phyloP scores from a whole-genome alignment of 2,888 invertebrate species.

The Andrena praecox region DNA sequence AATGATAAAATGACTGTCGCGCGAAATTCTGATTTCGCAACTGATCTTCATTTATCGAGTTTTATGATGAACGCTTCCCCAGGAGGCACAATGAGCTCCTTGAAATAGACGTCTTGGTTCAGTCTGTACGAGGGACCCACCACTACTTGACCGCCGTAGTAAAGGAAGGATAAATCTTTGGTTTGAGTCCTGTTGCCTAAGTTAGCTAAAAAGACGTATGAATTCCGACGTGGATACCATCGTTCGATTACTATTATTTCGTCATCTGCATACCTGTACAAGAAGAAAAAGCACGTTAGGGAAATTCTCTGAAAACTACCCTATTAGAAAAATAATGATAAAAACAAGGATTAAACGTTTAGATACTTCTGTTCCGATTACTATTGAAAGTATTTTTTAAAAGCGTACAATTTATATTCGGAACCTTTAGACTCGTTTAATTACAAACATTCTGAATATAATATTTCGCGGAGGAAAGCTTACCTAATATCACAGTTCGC shows the following conservation, averaged over 20 bases:
- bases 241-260: conserved; percentile 90
- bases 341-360: no score
- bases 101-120: conserved; percentile 86
- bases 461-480: not conserved
- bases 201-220: conserved; percentile 92
- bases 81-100: conserved; percentile 86
- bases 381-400: no score
- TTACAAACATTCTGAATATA: no score
- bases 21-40: not conserved
- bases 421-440: no score
- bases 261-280: conserved; percentile 86
- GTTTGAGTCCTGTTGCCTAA: conserved; percentile 87
- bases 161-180: conserved; percentile 91
- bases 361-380: no score
- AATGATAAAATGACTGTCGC: conserved; percentile 23
- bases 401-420: no score
- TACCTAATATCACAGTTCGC: conserved; percentile 89
- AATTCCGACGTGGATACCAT: conserved; percentile 92
- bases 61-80: conserved; percentile 88
- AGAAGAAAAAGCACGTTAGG: conserved; percentile 7
- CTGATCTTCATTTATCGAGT: conserved; percentile 86
- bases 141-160: conserved; percentile 90
- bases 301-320: not conserved
- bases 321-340: no score
- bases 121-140: conserved; percentile 86